phyloP scores from a whole-genome alignment of 2,888 invertebrate genomes.

The Chymomyza fuscimana region DNA sequence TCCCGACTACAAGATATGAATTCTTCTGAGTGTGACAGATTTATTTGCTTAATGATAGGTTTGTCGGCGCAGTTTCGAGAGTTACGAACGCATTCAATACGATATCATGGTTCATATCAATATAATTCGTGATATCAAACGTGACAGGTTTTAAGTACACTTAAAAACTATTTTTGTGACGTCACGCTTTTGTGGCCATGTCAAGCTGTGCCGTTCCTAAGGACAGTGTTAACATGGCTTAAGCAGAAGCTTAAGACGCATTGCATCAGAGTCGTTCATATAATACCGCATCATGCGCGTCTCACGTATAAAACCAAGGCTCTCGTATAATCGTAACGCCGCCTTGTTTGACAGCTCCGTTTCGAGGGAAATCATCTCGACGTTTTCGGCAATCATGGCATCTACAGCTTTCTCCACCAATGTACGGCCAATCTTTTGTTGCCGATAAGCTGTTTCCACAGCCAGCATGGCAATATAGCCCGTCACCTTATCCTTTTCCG shows the following conservation, averaged over 20 bases:
- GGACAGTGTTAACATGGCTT: too few relatives aligned
- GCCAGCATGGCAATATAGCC: conserved; percentile 65
- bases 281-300: conserved; percentile 99
- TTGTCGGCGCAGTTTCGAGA: too few relatives aligned
- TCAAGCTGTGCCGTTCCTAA: not conserved
- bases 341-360: conserved; percentile 99
- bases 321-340: conserved; percentile 96
- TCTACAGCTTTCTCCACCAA: conserved; percentile 75
- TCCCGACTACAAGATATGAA: too few relatives aligned
- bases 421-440: conserved; percentile 41
- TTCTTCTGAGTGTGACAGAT: too few relatives aligned
- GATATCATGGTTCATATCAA: too few relatives aligned
- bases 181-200: too few relatives aligned
- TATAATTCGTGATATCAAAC: too few relatives aligned
- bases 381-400: conserved; percentile 96
- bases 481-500: not conserved
- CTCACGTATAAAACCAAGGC: conserved; percentile 98
- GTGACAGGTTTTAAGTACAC: too few relatives aligned
- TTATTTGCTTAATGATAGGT: too few relatives aligned
- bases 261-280: conserved; percentile 98
- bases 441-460: conserved; percentile 54
- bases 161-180: too few relatives aligned
- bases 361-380: conserved; percentile 98
- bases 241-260: conserved; percentile 95
- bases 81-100: too few relatives aligned